phyloP scores from a whole-genome alignment of 2,797 vertebrate genomes.

The Etheostoma perlongum region DNA sequence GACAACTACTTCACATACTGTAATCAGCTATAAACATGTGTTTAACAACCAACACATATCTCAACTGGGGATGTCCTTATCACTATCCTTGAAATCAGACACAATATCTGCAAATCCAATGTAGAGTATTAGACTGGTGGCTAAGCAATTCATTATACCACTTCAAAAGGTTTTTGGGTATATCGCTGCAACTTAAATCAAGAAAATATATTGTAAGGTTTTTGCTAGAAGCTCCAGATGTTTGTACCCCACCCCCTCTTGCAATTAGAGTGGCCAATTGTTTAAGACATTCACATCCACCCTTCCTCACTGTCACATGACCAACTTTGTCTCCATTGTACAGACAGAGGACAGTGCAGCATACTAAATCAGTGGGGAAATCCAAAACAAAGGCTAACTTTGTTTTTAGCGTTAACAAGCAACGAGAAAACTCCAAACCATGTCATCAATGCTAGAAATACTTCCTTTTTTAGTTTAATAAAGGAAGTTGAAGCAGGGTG shows the following conservation, averaged over 20 bases:
- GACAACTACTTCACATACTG: background rate
- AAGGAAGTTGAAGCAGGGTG: slow-evolving; percentile 19
- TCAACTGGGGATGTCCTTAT: background rate
- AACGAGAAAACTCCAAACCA: background rate
- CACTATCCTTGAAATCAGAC: background rate
- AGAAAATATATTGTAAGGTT: background rate
- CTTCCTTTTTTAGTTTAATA: slow-evolving; percentile 40
- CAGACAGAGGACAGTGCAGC: background rate
- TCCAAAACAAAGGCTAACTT: background rate
- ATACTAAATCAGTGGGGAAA: background rate
- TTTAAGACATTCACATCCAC: background rate
- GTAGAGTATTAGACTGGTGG: background rate
- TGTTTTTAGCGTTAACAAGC: background rate
- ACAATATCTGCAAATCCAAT: background rate
- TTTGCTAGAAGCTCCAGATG: too few relatives aligned
- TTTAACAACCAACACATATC: background rate
- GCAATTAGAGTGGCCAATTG: background rate
- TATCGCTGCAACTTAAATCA: background rate
- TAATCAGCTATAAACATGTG: background rate
- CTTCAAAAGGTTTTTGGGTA: background rate
- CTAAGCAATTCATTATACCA: background rate
- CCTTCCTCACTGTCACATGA: background rate
- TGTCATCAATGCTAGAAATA: background rate
- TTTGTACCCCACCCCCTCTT: background rate
- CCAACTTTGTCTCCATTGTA: background rate